These are phyloP conservation scores for Scarus forsteni DNA, from an alignment of 2,797 vertebrate species.

Conservation along the genomic window DNA sequence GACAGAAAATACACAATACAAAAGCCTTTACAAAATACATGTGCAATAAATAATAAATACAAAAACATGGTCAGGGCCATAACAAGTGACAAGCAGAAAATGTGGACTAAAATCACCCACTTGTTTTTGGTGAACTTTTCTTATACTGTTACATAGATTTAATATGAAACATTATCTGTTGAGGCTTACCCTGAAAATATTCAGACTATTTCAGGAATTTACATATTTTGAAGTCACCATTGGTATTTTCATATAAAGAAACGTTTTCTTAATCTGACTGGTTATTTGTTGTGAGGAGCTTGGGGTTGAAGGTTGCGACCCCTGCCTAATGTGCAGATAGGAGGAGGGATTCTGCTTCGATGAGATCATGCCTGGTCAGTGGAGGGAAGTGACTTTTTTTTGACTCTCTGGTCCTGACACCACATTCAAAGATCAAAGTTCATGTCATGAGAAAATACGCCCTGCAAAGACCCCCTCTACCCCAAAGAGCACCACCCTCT, in stretches of 20 bases:
- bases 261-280: background rate
- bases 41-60: no score
- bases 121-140: no score
- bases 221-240: no score
- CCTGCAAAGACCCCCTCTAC: background rate
- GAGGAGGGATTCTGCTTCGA: slow-evolving; percentile 27
- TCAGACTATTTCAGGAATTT: no score
- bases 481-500: background rate
- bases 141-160: no score
- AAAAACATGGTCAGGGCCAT: no score
- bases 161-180: no score
- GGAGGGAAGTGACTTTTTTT: slow-evolving; percentile 60
- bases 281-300: slow-evolving; percentile 21
- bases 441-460: slow-evolving; percentile 62
- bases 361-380: slow-evolving; percentile 62
- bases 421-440: slow-evolving; percentile 67
- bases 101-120: no score
- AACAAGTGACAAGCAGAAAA: no score
- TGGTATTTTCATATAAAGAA: background rate
- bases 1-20: no score
- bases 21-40: no score
- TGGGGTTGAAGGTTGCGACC: slow-evolving; percentile 25
- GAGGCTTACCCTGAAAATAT: no score
- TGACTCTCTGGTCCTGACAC: slow-evolving; percentile 46
- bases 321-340: slow-evolving; percentile 12